A percentile compares a stretch with the other conserved stretches of the same genome.
phyloP scores from a whole-genome alignment of 2,113 vertebrate genomes.

The Phodopus roborovskii region DNA sequence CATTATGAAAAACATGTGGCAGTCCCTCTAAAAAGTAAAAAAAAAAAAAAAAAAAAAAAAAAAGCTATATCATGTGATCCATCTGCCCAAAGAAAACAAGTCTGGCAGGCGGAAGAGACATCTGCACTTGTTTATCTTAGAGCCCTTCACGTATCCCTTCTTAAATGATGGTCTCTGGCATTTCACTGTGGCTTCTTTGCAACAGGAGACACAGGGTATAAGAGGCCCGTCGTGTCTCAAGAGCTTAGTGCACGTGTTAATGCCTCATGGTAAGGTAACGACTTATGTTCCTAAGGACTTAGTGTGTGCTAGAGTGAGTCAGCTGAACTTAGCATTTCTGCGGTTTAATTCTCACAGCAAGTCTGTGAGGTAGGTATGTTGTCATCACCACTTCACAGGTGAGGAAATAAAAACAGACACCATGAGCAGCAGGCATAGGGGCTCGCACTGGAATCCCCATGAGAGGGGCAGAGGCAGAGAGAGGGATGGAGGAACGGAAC shows the following conservation, averaged over 20 bases:
- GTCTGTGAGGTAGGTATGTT: neutral
- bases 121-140: neutral
- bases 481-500: neutral
- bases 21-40: neutral
- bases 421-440: neutral
- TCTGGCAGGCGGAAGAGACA: neutral
- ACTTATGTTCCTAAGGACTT: neutral
- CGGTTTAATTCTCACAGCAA: neutral
- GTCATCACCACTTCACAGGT: neutral
- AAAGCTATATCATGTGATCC: neutral
- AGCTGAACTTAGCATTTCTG: neutral
- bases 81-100: neutral
- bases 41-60: neutral
- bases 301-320: neutral
- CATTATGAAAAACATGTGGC: neutral
- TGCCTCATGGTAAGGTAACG: no score
- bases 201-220: neutral
- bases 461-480: neutral
- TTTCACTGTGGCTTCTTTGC: neutral
- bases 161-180: neutral
- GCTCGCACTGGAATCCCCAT: neutral
- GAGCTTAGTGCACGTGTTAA: neutral
- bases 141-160: neutral
- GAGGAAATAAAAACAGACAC: slow-evolving; percentile 1
- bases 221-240: neutral